Base-by-base conservation (phyloP, 2,113 vertebrate species). In the Entomyzon cyanotis region DNA sequence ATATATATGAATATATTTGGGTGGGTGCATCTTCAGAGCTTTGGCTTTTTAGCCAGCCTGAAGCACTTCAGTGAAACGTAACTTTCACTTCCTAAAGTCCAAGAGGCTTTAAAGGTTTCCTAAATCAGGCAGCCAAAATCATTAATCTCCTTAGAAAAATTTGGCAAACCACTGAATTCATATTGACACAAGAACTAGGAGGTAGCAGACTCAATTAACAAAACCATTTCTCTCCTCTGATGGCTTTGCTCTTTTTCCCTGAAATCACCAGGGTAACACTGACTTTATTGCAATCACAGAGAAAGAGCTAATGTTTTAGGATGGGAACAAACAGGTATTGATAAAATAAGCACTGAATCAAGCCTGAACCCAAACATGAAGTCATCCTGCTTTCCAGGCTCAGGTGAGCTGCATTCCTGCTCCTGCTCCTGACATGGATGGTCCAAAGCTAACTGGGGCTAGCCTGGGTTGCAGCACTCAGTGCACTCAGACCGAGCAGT, bases 131-230 rank as follows among this genome's bases (percentile, higher is more conserved):
- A 94, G 65, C 56, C 82, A 87, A 90, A 96, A 87, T 75, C 90
- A 92, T 97, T 95, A 95, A 80, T 95, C 94, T 91, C 64, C 88
- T 92, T 84, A 86, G 79, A 93, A 96, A 94, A 89, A 86, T 70
- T 86, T 93, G 93, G 90, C 93, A 88, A 92, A 84, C 52, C 52
- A 60, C 71, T 90, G 94, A 90, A 96, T 96, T 90, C 76, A 64
- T 89, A 96, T 90, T 87, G 94, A 95, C 76, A 68, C 56, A 80
- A 75, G 41, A 82, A 87, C 79, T 92, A 92, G 64, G 44, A 92
- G 47, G 69, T 55, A 93, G 83, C 85, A 94, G 79, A 71, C 68
- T 81, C 93, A 93, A 90, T 95, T 95, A 96, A 87, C 49, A 20
- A 95, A 93, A 64, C 73, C 39, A 78, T 95, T 96, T 93, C 55